Percentiles rank a stretch among this genome's conserved stretches.
Evolutionary conservation across 2,888 invertebrate species (phyloP).

Genomic region (Athalia cordata): DNA sequence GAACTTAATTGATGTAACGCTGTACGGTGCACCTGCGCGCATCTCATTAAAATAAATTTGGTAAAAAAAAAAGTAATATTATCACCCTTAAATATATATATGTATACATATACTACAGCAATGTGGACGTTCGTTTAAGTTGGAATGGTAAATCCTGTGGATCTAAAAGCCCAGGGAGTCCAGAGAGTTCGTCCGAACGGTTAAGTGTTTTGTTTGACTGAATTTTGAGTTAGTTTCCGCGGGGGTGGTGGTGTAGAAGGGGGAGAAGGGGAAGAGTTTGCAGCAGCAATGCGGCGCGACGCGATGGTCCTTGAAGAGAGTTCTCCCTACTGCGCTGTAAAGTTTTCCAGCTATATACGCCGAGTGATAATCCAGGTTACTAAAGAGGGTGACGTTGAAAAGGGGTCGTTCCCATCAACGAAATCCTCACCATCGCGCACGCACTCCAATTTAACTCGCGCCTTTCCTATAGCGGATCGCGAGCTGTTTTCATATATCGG

Average conservation of each 20-base stretch:
- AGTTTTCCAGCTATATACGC: slow-evolving; percentile 10
- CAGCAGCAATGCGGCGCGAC: background rate
- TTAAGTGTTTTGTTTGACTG: slow-evolving; percentile 26
- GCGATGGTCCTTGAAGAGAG: slow-evolving; percentile 30
- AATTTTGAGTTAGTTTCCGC: slow-evolving; percentile 33
- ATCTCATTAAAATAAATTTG: too few relatives aligned
- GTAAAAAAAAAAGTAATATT: too few relatives aligned
- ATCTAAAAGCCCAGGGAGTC: background rate
- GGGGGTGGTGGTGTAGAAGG: background rate
- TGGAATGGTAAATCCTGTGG: background rate
- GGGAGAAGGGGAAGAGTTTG: too few relatives aligned
- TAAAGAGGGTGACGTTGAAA: slow-evolving; percentile 41
- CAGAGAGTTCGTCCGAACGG: slow-evolving; percentile 1
- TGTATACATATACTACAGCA: too few relatives aligned
- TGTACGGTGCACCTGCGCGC: too few relatives aligned
- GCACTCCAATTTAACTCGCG: slow-evolving; percentile 41
- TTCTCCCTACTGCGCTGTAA: slow-evolving; percentile 31
- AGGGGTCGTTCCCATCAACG: slow-evolving; percentile 42
- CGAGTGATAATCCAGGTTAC: slow-evolving; percentile 39
- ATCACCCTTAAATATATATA: too few relatives aligned
- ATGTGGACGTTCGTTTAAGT: background rate
- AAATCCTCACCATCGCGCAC: slow-evolving; percentile 35
- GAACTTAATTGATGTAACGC: too few relatives aligned
- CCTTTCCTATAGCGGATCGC: slow-evolving; percentile 13
- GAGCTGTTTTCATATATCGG: slow-evolving; percentile 17